Evolutionary conservation across 1,140 invertebrate genomes (phyloP), one percentile per base, ranked within the genome.

Genomic region (Trichonephila inaurata): DNA sequence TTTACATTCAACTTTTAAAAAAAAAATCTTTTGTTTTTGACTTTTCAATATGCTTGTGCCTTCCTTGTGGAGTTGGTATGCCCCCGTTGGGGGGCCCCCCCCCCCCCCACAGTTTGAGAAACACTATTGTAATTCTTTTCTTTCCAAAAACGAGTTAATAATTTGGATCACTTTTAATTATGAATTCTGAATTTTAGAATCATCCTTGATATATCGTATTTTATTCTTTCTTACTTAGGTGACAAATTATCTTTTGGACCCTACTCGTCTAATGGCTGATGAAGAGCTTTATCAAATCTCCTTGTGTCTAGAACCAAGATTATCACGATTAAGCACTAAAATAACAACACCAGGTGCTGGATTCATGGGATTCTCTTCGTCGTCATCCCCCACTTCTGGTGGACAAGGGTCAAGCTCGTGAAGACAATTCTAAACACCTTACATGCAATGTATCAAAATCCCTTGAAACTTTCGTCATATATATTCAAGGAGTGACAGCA

Each of bases 221-320:
- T 51, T 7, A 10, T 51, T 51, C 10, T 51, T 7, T 51, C 51
- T 51, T 51, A 12, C 51, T 10, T 94, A 96, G 96, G 96, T 96
- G 69, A 97, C 97, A 51, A 97, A 97, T 95, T 99, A 99, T 95
- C 96, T 99, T 7, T 96, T 99, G 94, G 98, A 99, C 95, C 96
- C 97, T 24, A 95, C 95, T 28, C 95, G 96, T 28, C 96, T 98
- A 19, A 96, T 98, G 77, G 97, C 97, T 87, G 98, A 99, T 95
- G 98, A 99, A 94, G 97, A 98, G 94, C 96, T 98, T 28, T 99
- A 98, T 96, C 96, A 97, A 94, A 96, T 97, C 94, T 98, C 98
- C 2, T 96, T 99, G 94, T 97, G 98, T 95, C 97, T 99, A 94
- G 98, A 99, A 96, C 98, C 98, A 6, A 97, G 98, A 81, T 96